phyloP scores from a whole-genome alignment of 2,888 invertebrate genomes.

The Mimachlamys varia region DNA sequence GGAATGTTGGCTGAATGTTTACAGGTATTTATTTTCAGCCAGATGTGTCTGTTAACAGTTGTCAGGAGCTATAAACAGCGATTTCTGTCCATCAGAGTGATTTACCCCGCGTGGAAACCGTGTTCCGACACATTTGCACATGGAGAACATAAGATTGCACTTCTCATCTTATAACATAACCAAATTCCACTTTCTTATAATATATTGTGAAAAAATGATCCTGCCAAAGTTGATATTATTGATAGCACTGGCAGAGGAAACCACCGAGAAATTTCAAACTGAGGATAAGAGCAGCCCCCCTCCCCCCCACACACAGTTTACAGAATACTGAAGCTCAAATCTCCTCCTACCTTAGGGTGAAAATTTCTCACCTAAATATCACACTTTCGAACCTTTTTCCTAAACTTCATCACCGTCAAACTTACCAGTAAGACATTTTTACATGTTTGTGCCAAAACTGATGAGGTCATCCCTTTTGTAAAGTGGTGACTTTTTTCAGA shows the following conservation, averaged over 20 bases:
- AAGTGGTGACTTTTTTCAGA: too few relatives aligned
- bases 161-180: not conserved
- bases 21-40: not conserved
- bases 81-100: too few relatives aligned
- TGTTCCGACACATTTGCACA: not conserved
- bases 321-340: not conserved
- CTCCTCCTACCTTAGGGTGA: too few relatives aligned
- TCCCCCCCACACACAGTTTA: too few relatives aligned
- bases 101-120: not conserved
- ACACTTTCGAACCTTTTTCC: too few relatives aligned
- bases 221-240: not conserved
- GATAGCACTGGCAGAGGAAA: not conserved
- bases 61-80: not conserved
- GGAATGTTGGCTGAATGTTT: not conserved
- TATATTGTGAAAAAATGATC: not conserved
- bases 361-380: too few relatives aligned
- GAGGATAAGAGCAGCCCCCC: not conserved
- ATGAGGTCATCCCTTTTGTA: too few relatives aligned
- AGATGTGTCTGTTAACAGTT: slow-evolving; percentile 14
- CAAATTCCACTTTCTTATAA: not conserved
- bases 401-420: too few relatives aligned
- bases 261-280: not conserved
- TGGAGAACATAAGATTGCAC: not conserved
- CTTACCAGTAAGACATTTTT: too few relatives aligned
- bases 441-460: too few relatives aligned